Evolutionary conservation across 2,888 invertebrate genomes (phyloP).

Genomic region (Lasioglossum malachurum): DNA sequence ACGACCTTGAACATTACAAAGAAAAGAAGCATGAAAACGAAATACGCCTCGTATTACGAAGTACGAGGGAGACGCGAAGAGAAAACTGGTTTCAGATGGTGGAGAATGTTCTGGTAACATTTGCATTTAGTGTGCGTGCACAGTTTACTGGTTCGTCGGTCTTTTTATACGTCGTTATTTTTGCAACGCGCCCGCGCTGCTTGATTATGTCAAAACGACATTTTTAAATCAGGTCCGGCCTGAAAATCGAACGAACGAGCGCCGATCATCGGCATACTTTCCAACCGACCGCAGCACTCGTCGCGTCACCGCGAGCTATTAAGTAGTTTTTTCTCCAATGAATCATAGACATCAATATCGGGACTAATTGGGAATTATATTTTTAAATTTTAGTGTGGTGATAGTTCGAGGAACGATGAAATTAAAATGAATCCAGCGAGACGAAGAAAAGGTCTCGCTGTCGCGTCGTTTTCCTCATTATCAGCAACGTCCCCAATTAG

Average conservation of each 20-base stretch:
- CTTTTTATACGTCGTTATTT: constrained; percentile 8
- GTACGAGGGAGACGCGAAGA: constrained; percentile 42
- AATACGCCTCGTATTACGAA: constrained; percentile 46
- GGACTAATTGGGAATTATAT: neutral
- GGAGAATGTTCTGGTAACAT: constrained; percentile 60
- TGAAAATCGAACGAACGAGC: neutral
- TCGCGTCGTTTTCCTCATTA: neutral
- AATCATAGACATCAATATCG: neutral
- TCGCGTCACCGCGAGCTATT: neutral
- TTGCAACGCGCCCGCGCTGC: neutral
- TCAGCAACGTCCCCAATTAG: neutral
- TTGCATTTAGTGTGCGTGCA: constrained; percentile 53
- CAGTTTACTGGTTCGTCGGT: constrained; percentile 13
- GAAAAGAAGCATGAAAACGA: constrained; percentile 36
- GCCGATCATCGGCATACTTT: constrained; percentile 6
- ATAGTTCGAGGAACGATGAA: neutral
- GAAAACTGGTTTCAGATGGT: constrained; percentile 57
- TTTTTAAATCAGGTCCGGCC: constrained; percentile 33
- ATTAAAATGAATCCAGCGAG: neutral
- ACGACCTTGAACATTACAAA: constrained; percentile 42
- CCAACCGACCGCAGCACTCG: neutral
- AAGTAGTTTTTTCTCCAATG: neutral
- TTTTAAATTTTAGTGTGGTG: neutral
- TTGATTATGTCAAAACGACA: constrained; percentile 43
- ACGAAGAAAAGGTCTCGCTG: neutral